Percentiles rank a stretch among this genome's conserved stretches.
phyloP scores from a whole-genome alignment of 2,888 invertebrate genomes.

The Parapristionchus giblindavisi region DNA sequence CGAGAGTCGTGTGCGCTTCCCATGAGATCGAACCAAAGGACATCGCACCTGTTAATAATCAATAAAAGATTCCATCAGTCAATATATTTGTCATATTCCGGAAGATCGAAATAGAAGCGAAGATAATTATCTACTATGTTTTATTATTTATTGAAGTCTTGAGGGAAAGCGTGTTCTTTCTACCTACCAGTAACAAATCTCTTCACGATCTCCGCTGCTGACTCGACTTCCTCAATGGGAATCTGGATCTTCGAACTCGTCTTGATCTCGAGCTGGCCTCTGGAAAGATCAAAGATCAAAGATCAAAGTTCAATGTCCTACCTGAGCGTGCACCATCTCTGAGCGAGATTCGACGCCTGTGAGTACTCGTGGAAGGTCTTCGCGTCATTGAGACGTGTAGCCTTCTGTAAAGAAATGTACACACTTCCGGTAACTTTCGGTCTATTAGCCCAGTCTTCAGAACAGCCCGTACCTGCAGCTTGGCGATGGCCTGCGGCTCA shows the following conservation, averaged over 20 bases:
- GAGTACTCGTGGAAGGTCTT: constrained; percentile 85
- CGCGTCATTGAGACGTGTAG: constrained; percentile 82
- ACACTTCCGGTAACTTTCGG: not conserved
- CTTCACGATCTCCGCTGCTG: constrained; percentile 92
- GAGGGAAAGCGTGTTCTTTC: not conserved
- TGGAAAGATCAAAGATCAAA: constrained; percentile 57
- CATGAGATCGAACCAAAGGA: constrained; percentile 95
- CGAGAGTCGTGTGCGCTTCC: constrained; percentile 93
- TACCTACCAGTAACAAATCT: constrained; percentile 83
- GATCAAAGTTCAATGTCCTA: not conserved
- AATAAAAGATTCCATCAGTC: not conserved
- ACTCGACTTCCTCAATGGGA: constrained; percentile 86
- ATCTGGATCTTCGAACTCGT: constrained; percentile 81
- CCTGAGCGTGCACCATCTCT: constrained; percentile 72
- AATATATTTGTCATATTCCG: not conserved
- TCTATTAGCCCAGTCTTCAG: not conserved
- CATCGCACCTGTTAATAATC: constrained; percentile 82
- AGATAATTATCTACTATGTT: too few species aligned
- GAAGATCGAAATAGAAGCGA: too few species aligned
- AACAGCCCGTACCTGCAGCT: constrained; percentile 78
- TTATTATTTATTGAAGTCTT: not conserved
- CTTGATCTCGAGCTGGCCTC: constrained; percentile 90
- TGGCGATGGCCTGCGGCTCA: constrained; percentile 86
- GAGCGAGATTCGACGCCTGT: constrained; percentile 86
- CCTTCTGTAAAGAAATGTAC: constrained; percentile 70